Evolutionary conservation across 2,113 vertebrate species (phyloP).

Genomic region (Cavia porcellus): DNA sequence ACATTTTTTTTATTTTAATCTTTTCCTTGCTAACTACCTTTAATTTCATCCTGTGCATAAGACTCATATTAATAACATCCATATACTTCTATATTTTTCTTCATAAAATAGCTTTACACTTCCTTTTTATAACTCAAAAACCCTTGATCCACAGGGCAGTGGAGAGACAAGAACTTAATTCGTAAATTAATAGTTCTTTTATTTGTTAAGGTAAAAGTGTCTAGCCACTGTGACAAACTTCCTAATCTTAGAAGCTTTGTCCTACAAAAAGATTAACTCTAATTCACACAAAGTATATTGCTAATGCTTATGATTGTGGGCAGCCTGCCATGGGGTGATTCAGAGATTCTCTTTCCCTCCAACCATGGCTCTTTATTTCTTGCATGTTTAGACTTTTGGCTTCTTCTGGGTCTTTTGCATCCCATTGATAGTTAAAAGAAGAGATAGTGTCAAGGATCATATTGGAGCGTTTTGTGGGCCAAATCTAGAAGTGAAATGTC

Average conservation of each 20-base stretch:
- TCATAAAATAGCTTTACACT: constrained; percentile 32
- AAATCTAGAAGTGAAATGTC: background rate
- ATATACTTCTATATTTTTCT: background rate
- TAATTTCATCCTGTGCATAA: background rate
- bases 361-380: background rate
- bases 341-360: background rate
- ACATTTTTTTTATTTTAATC: background rate
- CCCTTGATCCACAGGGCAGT: background rate
- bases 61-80: background rate
- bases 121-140: background rate
- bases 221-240: background rate
- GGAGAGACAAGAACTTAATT: background rate
- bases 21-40: background rate
- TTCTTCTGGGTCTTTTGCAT: background rate
- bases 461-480: background rate
- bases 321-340: background rate
- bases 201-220: background rate
- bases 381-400: background rate
- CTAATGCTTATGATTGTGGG: background rate
- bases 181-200: background rate
- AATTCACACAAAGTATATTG: background rate
- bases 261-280: background rate
- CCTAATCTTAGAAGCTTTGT: background rate
- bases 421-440: background rate
- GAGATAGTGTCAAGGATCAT: background rate